A percentile compares a stretch with the other conserved stretches of the same genome.
Evolutionary conservation across 2,888 invertebrate species (phyloP).

Genomic region (Pollenia griseotomentosa): DNA sequence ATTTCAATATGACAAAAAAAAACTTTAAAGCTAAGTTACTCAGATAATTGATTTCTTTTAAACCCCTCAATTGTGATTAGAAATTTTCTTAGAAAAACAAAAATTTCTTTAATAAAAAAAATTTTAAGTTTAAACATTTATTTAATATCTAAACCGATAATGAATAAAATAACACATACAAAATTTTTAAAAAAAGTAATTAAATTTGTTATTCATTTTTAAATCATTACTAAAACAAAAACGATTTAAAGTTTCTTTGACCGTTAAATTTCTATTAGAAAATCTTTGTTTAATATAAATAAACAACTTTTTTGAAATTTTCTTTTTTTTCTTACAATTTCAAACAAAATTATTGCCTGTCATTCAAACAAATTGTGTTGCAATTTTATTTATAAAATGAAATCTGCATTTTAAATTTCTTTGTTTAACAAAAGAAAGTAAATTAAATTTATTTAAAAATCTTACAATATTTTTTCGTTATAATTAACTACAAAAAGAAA

Average conservation of each 20-base stretch:
- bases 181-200: too few relatives aligned
- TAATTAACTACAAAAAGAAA: neutral
- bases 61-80: too few relatives aligned
- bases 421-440: slow-evolving; percentile 11
- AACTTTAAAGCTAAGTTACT: too few relatives aligned
- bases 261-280: neutral
- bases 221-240: slow-evolving; percentile 9
- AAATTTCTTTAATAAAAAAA: neutral
- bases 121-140: too few relatives aligned
- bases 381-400: neutral
- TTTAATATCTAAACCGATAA: too few relatives aligned
- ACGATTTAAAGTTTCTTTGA: slow-evolving; percentile 1
- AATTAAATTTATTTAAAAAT: slow-evolving; percentile 7
- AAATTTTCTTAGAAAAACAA: too few relatives aligned
- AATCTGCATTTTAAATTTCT: neutral
- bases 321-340: neutral
- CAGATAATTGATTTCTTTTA: too few relatives aligned
- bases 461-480: slow-evolving; percentile 27
- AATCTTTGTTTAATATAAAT: neutral
- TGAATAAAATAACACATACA: too few relatives aligned
- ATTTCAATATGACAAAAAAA: too few relatives aligned
- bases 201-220: too few relatives aligned
- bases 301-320: neutral
- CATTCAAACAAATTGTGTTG: slow-evolving; percentile 8
- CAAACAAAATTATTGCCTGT: neutral